These are phyloP conservation scores for Mungos mungo DNA, from an alignment of 2,113 vertebrate species.

Conservation along the genomic window DNA sequence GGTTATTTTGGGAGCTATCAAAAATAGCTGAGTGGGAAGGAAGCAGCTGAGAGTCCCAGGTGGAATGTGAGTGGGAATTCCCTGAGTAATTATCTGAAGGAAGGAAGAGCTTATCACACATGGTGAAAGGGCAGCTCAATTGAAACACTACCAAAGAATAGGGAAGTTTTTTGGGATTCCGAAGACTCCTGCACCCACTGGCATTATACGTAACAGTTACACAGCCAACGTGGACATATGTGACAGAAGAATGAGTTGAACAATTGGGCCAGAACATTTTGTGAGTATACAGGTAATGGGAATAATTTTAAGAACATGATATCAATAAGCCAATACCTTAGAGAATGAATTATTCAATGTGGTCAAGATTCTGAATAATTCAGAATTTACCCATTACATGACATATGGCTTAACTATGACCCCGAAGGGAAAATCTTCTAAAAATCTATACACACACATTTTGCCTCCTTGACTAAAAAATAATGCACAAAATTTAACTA, in stretches of 20 bases:
- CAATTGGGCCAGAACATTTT: not conserved
- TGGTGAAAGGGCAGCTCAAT: not conserved
- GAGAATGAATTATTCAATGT: not conserved
- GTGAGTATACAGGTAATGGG: not conserved
- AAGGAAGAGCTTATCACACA: not conserved
- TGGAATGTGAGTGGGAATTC: slow-evolving; percentile 23
- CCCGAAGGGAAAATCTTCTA: not conserved
- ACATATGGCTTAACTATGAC: not conserved
- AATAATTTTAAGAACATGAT: not conserved
- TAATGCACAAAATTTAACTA: not conserved
- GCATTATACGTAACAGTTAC: not conserved
- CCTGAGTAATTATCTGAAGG: not conserved
- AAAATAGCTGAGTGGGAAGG: slow-evolving; percentile 44
- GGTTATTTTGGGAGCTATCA: slow-evolving; percentile 30
- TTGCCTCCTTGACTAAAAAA: not conserved
- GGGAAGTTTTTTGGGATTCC: not conserved
- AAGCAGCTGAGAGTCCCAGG: not conserved
- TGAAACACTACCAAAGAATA: not conserved
- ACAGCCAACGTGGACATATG: not conserved
- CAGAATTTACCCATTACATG: not conserved
- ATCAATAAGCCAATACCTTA: not conserved
- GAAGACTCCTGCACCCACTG: not conserved
- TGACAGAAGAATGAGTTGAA: not conserved
- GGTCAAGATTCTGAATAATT: not conserved
- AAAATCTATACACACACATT: not conserved